phyloP scores from a whole-genome alignment of 2,888 invertebrate species.

The Limnephilus marmoratus region DNA sequence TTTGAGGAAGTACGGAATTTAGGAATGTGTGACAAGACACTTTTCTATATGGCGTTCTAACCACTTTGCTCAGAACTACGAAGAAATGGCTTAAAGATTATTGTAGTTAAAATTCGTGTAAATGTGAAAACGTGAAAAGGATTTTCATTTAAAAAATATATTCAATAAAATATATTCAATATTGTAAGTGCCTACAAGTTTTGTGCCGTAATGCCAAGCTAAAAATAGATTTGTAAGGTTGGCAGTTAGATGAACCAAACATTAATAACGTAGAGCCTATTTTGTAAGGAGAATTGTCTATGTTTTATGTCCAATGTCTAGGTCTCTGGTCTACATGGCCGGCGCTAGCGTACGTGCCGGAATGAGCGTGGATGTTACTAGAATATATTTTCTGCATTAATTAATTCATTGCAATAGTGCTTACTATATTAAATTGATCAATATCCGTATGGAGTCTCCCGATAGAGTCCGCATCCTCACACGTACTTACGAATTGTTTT shows the following conservation, averaged over 20 bases:
- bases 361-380: neutral
- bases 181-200: neutral
- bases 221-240: neutral
- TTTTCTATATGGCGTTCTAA: neutral
- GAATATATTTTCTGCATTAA: neutral
- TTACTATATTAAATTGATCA: neutral
- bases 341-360: slow-evolving; percentile 2
- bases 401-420: neutral
- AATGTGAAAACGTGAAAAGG: no score
- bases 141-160: no score
- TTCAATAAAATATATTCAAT: no score
- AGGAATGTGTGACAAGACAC: no score
- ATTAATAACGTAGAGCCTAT: neutral
- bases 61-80: neutral
- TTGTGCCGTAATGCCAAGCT: neutral
- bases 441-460: neutral
- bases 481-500: neutral
- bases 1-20: neutral
- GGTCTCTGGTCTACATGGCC: neutral
- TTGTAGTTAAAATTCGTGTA: no score
- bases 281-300: neutral
- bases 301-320: neutral
- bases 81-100: neutral
- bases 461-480: neutral
- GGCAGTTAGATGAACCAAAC: neutral